Base-by-base conservation (phyloP, 2,113 vertebrate species). In the Alexandromys fortis region DNA sequence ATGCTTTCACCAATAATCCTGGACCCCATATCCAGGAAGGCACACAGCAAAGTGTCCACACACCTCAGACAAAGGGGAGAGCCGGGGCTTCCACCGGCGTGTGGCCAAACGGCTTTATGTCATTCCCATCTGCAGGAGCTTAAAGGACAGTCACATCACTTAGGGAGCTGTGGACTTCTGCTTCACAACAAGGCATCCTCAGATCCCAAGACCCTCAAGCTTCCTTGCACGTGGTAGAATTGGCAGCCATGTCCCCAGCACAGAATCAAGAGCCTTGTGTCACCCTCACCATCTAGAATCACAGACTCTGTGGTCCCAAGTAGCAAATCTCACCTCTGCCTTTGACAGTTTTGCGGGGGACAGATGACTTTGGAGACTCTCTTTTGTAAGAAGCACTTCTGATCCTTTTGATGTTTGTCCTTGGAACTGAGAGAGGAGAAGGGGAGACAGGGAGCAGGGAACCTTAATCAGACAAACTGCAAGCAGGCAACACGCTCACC, bases 281-380 rank as follows among this genome's bases (percentile, higher is more conserved):
- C 45, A 14, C 3, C 61, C 38, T 35, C 6, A 52, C 0, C 75
- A 22, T 16, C 28, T 17, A 16, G 61, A 22, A 47, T 21, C 16
- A 22, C 10, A 1, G 11, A 3, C 45, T 12, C n/a, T 0, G 0
- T n/a, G 17, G 49, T 42, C 92, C 45, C 0, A 0, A 6, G 8
- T 0, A 17, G 24, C 45, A 52, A 33, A 30, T 33, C 97, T 97
- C 95, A 98, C 98, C 97, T 97, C 93, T 97, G 89, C 61, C 82
- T 77, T n/a, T 82, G 7, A 1, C 33, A 22, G 94, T 8, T 96
- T 10, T 97, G 70, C 94, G 3, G 2, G 65, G 77, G 7, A 0
- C 11, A 13, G 89, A 65, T 0, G 28, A 7, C 17, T 8, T 67
- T 1, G 73, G 2, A 11, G 72, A 28, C 49, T 96, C 94, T 7